These are phyloP conservation scores for Sphenopsis melanotis DNA, from an alignment of 2,797 vertebrate genomes.

Conservation along the genomic window DNA sequence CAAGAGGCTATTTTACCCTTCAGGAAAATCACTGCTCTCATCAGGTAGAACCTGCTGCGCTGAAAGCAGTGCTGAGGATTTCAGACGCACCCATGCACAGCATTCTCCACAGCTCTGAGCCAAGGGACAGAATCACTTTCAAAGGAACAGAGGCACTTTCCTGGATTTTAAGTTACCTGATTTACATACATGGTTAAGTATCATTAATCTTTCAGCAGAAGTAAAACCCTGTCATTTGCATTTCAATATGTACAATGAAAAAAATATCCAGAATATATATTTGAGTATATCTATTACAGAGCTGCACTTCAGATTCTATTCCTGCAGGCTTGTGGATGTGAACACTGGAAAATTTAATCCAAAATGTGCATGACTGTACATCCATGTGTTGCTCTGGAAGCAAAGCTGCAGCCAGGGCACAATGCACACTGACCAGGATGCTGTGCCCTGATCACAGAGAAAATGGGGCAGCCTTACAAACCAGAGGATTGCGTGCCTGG, in stretches of 20 bases:
- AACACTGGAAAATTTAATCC: background rate
- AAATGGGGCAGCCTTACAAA: background rate
- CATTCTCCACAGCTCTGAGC: background rate
- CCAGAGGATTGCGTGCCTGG: background rate
- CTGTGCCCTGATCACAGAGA: background rate
- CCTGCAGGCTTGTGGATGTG: background rate
- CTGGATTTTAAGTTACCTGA: background rate
- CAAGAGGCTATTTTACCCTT: background rate
- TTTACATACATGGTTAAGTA: background rate
- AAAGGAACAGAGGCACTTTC: background rate
- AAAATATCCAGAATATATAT: background rate
- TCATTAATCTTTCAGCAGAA: background rate
- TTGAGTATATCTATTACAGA: background rate
- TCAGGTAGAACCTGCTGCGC: background rate
- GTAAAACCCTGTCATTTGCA: background rate
- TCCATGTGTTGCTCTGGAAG: background rate
- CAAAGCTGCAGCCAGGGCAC: background rate
- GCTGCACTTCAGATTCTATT: background rate
- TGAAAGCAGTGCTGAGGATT: background rate
- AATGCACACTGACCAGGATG: background rate
- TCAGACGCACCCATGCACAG: rapidly evolving
- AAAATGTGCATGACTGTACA: background rate
- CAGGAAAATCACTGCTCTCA: background rate
- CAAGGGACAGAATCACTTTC: background rate
- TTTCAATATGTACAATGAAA: background rate